A percentile compares a stretch with the other conserved stretches of the same genome.
Evolutionary conservation across 2,797 vertebrate species (phyloP).

Genomic region (Halcyon badia): DNA sequence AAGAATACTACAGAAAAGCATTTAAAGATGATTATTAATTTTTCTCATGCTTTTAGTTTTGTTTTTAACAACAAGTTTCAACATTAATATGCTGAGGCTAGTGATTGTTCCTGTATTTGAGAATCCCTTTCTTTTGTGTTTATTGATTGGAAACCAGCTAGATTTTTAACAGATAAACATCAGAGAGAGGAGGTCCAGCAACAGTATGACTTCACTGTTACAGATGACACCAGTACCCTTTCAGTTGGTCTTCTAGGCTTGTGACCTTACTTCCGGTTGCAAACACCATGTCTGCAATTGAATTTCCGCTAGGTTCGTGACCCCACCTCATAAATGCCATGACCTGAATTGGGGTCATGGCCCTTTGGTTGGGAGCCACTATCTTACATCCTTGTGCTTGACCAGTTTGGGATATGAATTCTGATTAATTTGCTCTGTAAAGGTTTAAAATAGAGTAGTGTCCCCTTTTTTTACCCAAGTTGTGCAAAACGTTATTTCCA

Average conservation of each 20-base stretch:
- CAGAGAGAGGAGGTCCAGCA: not conserved
- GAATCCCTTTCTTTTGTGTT: not conserved
- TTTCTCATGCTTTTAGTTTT: not conserved
- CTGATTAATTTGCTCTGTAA: constrained; percentile 6
- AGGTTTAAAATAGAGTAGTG: not conserved
- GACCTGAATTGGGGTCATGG: not conserved
- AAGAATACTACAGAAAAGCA: not conserved
- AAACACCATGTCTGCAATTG: not conserved
- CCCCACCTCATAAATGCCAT: not conserved
- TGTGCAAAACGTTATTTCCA: not conserved
- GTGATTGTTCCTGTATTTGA: not conserved
- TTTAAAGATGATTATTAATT: not conserved
- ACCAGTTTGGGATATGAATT: not conserved
- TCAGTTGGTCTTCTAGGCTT: not conserved
- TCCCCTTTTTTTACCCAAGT: not conserved
- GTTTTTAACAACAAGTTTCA: not conserved
- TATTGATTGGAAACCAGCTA: not conserved
- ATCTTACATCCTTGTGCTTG: not conserved
- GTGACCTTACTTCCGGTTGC: not conserved
- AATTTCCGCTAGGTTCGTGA: not conserved
- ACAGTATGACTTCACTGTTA: not conserved
- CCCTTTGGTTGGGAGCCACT: not conserved
- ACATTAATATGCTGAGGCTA: not conserved
- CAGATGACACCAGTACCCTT: not conserved
- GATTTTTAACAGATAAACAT: not conserved